Base-by-base conservation (phyloP, 2,113 vertebrate genomes). In the Bubo scandiacus region DNA sequence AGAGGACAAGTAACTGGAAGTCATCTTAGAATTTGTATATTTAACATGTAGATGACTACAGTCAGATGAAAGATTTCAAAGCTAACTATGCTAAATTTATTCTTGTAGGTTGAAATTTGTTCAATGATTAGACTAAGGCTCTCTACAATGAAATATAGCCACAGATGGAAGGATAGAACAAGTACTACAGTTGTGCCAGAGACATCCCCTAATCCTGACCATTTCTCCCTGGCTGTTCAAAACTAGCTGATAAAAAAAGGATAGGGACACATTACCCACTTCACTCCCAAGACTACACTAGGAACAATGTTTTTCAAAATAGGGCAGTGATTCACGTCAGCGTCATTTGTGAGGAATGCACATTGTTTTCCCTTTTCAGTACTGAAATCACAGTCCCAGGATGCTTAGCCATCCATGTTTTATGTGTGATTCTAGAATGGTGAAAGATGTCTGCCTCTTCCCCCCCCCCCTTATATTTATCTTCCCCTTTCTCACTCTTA, bases 321-420 rank as follows among this genome's bases (percentile, higher is more conserved):
- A 34, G 12, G 11, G 9, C 17, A 66, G 61, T 15, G n/a, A 42
- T 7, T 0, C 1, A n/a, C 13, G 45, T 5, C 4, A 27, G 17
- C 9, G 66, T 20, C 8, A 6, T 42, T 77, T 29, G 11, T 2
- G 5, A 79, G 40, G 15, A 45, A 30, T 1, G 3, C 2, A 6
- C 12, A 17, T 30, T 63, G 5, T 15, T 75, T 66, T 84, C 45
- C 3, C 9, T 73, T 74, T 83, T 40, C 57, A 36, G 12, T 22
- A 14, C 47, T 29, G 42, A 87, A 83, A 84, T 25, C 19, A 22
- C 30, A 43, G 36, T 62, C 36, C 17, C 36, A 81, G 42, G 38
- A 58, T 36, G 12, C 6, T 40, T 58, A 32, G 15, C 43, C 32
- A 55, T 15, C 34, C 49, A 42, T 29, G 11, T 6, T 18, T 49